Evolutionary conservation across 2,888 invertebrate genomes (phyloP).

Genomic region (Euphydryas editha): DNA sequence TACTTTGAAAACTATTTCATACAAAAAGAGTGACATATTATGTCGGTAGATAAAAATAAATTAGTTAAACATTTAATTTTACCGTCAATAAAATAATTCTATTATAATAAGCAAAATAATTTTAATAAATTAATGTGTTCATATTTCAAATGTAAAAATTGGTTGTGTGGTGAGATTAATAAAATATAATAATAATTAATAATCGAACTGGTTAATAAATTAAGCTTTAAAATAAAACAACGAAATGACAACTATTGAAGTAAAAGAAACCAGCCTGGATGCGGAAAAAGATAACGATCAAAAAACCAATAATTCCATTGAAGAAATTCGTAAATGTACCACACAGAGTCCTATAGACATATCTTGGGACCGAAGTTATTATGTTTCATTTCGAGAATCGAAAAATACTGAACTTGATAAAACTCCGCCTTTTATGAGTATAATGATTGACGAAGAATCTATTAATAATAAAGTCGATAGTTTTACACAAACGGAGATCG

Average conservation of each 20-base stretch:
- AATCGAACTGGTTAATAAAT: slow-evolving; percentile 16
- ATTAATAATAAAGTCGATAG: slow-evolving; percentile 50
- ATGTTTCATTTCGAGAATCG: slow-evolving; percentile 53
- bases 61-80: too few species aligned
- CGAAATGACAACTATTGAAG: slow-evolving; percentile 38
- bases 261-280: slow-evolving; percentile 49
- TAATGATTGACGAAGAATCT: slow-evolving; percentile 60
- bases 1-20: too few species aligned
- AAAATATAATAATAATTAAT: not conserved
- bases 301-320: slow-evolving; percentile 56
- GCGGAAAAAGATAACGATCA: slow-evolving; percentile 44
- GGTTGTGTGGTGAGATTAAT: not conserved
- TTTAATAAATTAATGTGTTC: too few species aligned
- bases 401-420: slow-evolving; percentile 53
- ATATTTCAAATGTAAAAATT: not conserved
- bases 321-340: slow-evolving; percentile 67
- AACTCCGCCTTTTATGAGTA: slow-evolving; percentile 66
- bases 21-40: too few species aligned
- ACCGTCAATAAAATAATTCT: too few species aligned
- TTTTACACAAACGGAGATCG: slow-evolving; percentile 66
- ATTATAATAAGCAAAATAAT: too few species aligned
- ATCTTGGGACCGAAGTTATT: slow-evolving; percentile 66
- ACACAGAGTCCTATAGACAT: slow-evolving; percentile 55
- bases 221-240: slow-evolving; percentile 11
- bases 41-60: too few species aligned